These are phyloP conservation scores for Dryocosmus kuriphilus DNA, from an alignment of 2,888 invertebrate species.

Conservation along the genomic window DNA sequence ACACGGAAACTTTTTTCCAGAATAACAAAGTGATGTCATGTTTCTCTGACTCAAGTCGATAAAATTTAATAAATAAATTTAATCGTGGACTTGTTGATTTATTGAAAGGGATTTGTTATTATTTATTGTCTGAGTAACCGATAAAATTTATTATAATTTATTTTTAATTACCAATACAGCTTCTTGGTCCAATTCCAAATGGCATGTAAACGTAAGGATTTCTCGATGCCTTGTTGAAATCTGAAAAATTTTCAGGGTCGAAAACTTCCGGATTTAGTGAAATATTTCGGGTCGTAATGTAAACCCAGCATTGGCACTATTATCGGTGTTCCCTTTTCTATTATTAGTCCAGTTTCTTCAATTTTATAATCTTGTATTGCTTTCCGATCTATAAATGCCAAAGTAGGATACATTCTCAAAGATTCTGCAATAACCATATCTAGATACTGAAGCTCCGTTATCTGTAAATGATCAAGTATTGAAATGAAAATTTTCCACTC, in stretches of 20 bases:
- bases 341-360: constrained; percentile 63
- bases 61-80: too few relatives aligned
- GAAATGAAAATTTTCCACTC: too few relatives aligned
- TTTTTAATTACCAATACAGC: constrained; percentile 75
- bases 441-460: constrained; percentile 63
- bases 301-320: constrained; percentile 71
- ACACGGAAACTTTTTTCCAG: too few relatives aligned
- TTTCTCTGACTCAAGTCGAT: too few relatives aligned
- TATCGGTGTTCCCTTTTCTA: too few relatives aligned
- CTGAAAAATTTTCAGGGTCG: constrained; percentile 76
- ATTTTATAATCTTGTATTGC: constrained; percentile 64
- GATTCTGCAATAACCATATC: constrained; percentile 73
- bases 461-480: too few relatives aligned
- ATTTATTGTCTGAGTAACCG: too few relatives aligned
- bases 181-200: constrained; percentile 73
- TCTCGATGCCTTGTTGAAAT: constrained; percentile 68
- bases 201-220: constrained; percentile 69
- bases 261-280: constrained; percentile 74
- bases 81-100: too few relatives aligned
- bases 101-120: too few relatives aligned
- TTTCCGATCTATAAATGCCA: constrained; percentile 67
- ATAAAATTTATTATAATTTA: too few relatives aligned
- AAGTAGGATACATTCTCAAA: constrained; percentile 75
- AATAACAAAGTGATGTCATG: too few relatives aligned
- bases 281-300: constrained; percentile 74